Evolutionary conservation across 2,797 vertebrate genomes (phyloP).

Genomic region (Steatocranus sp.): DNA sequence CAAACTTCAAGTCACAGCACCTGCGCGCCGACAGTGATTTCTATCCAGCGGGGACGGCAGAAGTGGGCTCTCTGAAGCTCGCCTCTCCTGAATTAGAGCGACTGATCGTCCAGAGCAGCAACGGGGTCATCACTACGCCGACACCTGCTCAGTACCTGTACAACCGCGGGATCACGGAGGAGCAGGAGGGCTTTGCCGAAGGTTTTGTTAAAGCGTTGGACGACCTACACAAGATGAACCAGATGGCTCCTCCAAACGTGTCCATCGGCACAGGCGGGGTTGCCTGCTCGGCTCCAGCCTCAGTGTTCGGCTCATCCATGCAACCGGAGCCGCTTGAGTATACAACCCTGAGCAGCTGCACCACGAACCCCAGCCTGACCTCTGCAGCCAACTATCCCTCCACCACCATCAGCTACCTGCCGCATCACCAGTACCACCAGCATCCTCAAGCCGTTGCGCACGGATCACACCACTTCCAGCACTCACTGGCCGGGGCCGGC

Average conservation of each 20-base stretch:
- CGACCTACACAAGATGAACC: slow-evolving; percentile 95
- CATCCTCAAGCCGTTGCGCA: slow-evolving; percentile 67
- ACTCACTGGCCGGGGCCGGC: slow-evolving; percentile 57
- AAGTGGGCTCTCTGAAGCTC: slow-evolving; percentile 83
- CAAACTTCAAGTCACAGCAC: slow-evolving; percentile 80
- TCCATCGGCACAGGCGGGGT: slow-evolving; percentile 78
- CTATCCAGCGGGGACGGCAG: slow-evolving; percentile 69
- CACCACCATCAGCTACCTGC: slow-evolving; percentile 91
- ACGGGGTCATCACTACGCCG: slow-evolving; percentile 87
- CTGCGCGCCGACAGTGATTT: slow-evolving; percentile 76
- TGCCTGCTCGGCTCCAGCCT: slow-evolving; percentile 62
- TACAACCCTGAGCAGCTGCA: slow-evolving; percentile 85
- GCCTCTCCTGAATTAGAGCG: slow-evolving; percentile 89
- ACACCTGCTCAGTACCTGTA: slow-evolving; percentile 82
- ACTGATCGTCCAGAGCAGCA: slow-evolving; percentile 89
- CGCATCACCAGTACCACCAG: slow-evolving; percentile 77
- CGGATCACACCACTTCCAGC: slow-evolving; percentile 71
- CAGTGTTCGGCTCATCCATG: slow-evolving; percentile 75
- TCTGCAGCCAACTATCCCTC: slow-evolving; percentile 78
- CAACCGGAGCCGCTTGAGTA: slow-evolving; percentile 84
- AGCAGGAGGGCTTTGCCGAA: slow-evolving; percentile 89
- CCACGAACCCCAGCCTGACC: slow-evolving; percentile 73
- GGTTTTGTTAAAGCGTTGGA: slow-evolving; percentile 92
- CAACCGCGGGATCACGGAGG: slow-evolving; percentile 84
- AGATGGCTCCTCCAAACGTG: slow-evolving; percentile 90